phyloP scores from a whole-genome alignment of 1,140 invertebrate species.

The Potamilus streckersoni region DNA sequence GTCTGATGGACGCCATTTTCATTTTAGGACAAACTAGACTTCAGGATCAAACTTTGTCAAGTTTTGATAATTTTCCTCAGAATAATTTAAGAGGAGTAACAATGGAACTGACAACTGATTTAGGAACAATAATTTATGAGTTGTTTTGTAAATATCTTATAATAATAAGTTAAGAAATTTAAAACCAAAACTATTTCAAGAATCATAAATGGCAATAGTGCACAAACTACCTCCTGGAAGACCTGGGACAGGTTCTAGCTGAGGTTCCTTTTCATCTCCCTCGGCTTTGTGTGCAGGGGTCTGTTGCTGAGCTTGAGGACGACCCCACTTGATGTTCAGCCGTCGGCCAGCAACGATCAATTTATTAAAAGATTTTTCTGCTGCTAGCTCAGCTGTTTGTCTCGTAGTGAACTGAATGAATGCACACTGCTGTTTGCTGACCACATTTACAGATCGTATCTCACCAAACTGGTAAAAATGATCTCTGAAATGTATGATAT shows the following conservation, averaged over 20 bases:
- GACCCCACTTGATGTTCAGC: conserved; percentile 96
- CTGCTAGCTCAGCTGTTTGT: conserved; percentile 89
- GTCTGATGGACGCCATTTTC: no score
- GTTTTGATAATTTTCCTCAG: no score
- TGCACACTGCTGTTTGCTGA: conserved; percentile 94
- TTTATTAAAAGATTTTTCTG: conserved; percentile 97
- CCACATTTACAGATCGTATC: conserved; percentile 91
- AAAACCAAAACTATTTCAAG: background rate
- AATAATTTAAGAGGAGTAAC: no score
- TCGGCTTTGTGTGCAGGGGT: conserved; percentile 54
- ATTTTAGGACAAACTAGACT: no score
- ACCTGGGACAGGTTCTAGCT: conserved; percentile 88
- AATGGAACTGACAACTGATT: no score
- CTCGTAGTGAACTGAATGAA: conserved; percentile 97
- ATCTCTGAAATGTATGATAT: conserved; percentile 71
- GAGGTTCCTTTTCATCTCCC: conserved; percentile 63
- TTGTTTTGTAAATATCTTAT: background rate
- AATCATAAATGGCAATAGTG: background rate
- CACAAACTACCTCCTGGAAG: conserved; percentile 72
- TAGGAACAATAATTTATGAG: background rate
- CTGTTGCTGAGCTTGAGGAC: conserved; percentile 58
- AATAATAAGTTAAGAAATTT: background rate
- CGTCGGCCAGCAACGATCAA: conserved; percentile 75
- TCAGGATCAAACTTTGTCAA: no score
- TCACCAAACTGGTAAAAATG: conserved; percentile 99